These are phyloP conservation scores for Macropis europaea DNA, from an alignment of 2,888 invertebrate genomes.

Conservation along the genomic window DNA sequence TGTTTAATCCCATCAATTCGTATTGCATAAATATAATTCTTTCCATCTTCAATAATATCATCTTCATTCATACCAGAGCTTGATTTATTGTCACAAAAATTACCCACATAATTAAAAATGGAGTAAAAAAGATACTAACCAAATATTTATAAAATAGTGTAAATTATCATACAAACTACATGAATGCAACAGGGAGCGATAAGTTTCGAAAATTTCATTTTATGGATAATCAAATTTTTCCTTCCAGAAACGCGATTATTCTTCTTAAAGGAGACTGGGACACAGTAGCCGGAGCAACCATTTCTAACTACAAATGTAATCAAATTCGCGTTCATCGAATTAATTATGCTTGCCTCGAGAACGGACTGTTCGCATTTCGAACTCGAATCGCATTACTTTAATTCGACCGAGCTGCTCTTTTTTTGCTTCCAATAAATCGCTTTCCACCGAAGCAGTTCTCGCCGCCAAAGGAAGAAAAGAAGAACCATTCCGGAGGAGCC, in stretches of 20 bases:
- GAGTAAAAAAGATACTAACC: too few relatives aligned
- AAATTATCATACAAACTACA: too few relatives aligned
- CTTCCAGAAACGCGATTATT: not conserved
- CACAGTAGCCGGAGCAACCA: not conserved
- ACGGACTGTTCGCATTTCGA: not conserved
- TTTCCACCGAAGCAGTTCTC: conserved; percentile 12
- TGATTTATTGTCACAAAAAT: too few relatives aligned
- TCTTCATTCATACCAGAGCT: too few relatives aligned
- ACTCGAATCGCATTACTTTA: conserved; percentile 23
- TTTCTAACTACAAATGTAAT: conserved; percentile 8
- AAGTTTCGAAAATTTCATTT: not conserved
- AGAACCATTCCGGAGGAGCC: not conserved
- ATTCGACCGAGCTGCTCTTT: conserved; percentile 8
- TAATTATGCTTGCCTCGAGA: conserved; percentile 1
- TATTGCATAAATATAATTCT: too few relatives aligned
- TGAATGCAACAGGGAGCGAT: too few relatives aligned
- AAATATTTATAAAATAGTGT: too few relatives aligned
- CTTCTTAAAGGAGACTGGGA: too few relatives aligned
- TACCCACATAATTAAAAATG: too few relatives aligned
- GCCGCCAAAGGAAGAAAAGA: not conserved
- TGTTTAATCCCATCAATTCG: too few relatives aligned
- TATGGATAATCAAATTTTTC: not conserved
- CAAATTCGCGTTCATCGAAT: conserved; percentile 34
- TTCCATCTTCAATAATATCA: too few relatives aligned
- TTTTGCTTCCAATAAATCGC: conserved; percentile 2